Conservation (phyloP, 2,797 vertebrate species). For the Gobionotothen gibberifrons region DNA sequence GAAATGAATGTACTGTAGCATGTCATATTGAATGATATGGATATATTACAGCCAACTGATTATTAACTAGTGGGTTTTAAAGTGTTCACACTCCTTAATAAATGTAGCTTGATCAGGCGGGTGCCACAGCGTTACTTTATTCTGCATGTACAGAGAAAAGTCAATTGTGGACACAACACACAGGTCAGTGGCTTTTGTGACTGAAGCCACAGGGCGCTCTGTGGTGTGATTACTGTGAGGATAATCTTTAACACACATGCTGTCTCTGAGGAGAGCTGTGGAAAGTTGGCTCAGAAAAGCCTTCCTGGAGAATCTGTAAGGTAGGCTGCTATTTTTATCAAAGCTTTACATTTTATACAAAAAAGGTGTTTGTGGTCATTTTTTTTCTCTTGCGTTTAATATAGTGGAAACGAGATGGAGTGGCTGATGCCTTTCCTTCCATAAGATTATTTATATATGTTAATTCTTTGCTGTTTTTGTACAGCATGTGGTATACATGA, state of each 20-base stretch:
- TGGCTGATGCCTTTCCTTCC: constrained; percentile 1
- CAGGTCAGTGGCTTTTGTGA: constrained; percentile 73
- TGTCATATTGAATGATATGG: not conserved
- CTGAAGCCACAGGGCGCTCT: constrained; percentile 49
- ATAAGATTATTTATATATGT: not conserved
- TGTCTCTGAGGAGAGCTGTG: constrained; percentile 77
- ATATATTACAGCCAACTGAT: constrained; percentile 30
- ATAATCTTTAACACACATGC: constrained; percentile 82
- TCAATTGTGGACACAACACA: constrained; percentile 53
- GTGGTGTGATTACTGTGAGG: constrained; percentile 68
- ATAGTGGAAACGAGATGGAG: constrained; percentile 5
- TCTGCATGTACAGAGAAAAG: constrained; percentile 3
- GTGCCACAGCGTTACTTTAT: not conserved
- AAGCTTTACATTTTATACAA: constrained; percentile 55
- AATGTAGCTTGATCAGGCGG: constrained; percentile 12
- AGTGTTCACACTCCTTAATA: constrained; percentile 2
- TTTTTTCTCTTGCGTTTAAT: constrained; percentile 31
- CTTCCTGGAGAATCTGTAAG: constrained; percentile 72
- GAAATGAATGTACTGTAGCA: not conserved
- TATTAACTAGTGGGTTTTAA: constrained; percentile 13
- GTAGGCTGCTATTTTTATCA: constrained; percentile 72
- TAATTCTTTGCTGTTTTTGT: constrained; percentile 9
- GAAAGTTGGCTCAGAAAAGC: constrained; percentile 78
- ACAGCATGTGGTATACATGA: constrained; percentile 7
- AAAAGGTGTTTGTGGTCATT: constrained; percentile 41